phyloP scores from a whole-genome alignment of 2,888 invertebrate genomes.

The Acutogordius australiensis region DNA sequence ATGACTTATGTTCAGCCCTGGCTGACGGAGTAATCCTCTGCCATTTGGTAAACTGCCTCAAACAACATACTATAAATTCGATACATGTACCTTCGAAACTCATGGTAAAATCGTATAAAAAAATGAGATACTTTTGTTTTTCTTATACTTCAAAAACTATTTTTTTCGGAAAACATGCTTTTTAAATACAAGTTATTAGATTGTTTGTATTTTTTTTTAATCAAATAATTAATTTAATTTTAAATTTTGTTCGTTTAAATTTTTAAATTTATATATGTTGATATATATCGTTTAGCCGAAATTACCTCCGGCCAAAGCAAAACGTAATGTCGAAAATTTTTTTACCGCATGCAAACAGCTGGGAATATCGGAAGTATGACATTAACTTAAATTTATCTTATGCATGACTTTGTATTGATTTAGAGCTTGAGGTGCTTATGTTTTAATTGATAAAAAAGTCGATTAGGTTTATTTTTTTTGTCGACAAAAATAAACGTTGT shows the following conservation, averaged over 20 bases:
- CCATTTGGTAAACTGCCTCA: not conserved
- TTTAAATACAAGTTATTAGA: not conserved
- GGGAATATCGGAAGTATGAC: not conserved
- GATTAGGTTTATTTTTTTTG: too few species aligned
- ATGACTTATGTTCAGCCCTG: not conserved
- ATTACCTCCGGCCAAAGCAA: not conserved
- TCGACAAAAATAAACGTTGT: too few species aligned
- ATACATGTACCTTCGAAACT: conserved; percentile 3
- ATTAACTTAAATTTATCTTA: too few species aligned
- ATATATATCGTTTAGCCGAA: conserved; percentile 8
- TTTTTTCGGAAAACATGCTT: not conserved
- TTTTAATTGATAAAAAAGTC: too few species aligned
- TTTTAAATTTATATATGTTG: not conserved
- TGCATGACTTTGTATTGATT: too few species aligned
- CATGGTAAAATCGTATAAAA: too few species aligned
- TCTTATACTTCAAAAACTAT: too few species aligned
- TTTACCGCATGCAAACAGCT: not conserved
- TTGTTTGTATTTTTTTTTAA: too few species aligned
- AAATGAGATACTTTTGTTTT: too few species aligned
- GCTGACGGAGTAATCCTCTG: not conserved
- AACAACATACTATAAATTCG: not conserved
- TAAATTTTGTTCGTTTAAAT: not conserved
- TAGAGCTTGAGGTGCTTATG: too few species aligned
- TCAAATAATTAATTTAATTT: too few species aligned
- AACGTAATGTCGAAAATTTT: conserved; percentile 2